Evolutionary conservation across 2,797 vertebrate species (phyloP).

Genomic region (Cottoperca gobio): DNA sequence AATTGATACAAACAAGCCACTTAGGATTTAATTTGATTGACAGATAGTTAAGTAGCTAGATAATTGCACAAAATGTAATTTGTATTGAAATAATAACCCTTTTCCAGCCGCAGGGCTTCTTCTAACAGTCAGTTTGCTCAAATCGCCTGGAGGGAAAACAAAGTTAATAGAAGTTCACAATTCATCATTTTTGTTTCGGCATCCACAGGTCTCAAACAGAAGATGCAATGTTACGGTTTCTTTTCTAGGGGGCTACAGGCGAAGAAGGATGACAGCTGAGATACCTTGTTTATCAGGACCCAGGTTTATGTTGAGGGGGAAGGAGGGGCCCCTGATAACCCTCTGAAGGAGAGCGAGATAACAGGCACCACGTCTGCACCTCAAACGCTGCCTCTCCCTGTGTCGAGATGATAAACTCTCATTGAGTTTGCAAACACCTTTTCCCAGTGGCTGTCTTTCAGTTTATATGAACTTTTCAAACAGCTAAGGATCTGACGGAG

Average conservation of each 20-base stretch:
- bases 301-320: constrained; percentile 30
- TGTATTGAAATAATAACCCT: neutral
- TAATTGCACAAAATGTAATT: neutral
- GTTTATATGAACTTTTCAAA: constrained; percentile 86
- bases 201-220: neutral
- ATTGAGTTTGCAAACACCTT: constrained; percentile 81
- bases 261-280: constrained; percentile 39
- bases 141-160: neutral
- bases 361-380: constrained; percentile 67
- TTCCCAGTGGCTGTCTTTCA: constrained; percentile 80
- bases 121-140: neutral
- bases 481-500: constrained; percentile 75
- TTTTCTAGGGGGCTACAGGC: constrained; percentile 23
- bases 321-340: constrained; percentile 63
- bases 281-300: constrained; percentile 56
- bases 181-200: neutral
- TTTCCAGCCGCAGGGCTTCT: neutral
- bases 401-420: constrained; percentile 79
- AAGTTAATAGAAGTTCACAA: neutral
- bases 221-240: constrained; percentile 20
- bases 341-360: constrained; percentile 62
- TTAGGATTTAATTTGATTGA: neutral
- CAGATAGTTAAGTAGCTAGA: neutral
- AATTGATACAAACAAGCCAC: constrained; percentile 1
- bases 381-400: constrained; percentile 73